Evolutionary conservation across 2,888 invertebrate species (phyloP).

Genomic region (Chaetoderma sp.): DNA sequence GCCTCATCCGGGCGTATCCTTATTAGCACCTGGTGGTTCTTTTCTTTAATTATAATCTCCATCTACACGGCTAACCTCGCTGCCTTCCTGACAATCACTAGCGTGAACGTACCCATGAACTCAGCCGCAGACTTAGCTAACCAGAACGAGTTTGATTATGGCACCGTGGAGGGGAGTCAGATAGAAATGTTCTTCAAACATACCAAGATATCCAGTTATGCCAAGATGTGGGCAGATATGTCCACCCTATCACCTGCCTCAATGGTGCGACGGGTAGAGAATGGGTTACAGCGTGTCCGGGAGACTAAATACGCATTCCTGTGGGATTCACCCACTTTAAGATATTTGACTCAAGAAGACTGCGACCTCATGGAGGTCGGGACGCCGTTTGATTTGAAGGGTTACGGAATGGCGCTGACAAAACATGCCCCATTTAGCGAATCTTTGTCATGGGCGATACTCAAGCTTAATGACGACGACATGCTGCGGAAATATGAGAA

Average conservation of each 20-base stretch:
- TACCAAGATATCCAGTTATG: conserved; percentile 54
- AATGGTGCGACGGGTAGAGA: conserved; percentile 49
- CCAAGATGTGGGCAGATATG: conserved; percentile 60
- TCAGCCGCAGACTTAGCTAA: conserved; percentile 48
- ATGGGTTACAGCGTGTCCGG: conserved; percentile 51
- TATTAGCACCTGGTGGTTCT: conserved; percentile 61
- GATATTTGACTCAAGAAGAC: conserved; percentile 52
- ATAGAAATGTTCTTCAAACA: conserved; percentile 59
- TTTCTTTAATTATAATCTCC: conserved; percentile 58
- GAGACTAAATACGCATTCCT: conserved; percentile 61
- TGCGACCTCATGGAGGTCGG: conserved; percentile 61
- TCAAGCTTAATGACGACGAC: conserved; percentile 56
- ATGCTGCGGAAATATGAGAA: conserved; percentile 53
- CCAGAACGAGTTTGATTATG: conserved; percentile 57
- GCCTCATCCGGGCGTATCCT: conserved; percentile 57
- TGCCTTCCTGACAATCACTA: conserved; percentile 60
- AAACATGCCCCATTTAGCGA: conserved; percentile 54
- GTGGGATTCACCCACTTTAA: conserved; percentile 63
- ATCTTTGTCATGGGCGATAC: conserved; percentile 50
- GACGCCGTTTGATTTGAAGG: conserved; percentile 59
- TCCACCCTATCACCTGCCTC: conserved; percentile 43
- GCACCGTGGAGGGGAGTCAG: conserved; percentile 60
- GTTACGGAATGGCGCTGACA: conserved; percentile 57
- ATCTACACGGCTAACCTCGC: conserved; percentile 63
- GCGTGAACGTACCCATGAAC: conserved; percentile 42